Base-by-base conservation (phyloP, 92 coral and sea anemone genomes). In the Virgularia gustaviana region DNA sequence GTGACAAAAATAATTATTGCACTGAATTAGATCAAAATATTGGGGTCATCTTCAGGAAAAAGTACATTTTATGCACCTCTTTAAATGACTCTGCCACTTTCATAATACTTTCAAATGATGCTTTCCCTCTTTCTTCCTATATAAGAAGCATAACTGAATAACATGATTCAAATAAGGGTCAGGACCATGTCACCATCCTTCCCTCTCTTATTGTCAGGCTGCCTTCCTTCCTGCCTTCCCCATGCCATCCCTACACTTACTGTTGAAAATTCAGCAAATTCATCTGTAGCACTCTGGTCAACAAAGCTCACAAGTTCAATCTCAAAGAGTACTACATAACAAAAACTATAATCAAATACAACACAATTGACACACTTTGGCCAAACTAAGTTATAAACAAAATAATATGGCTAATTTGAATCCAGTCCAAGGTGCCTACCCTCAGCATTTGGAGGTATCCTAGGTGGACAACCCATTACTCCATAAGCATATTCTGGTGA, bases 241-340 rank as follows among this genome's bases (percentile, higher is more conserved):
- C 12, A 11, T 22, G 9, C 54, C n/a, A n/a, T n/a, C n/a, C n/a
- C n/a, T n/a, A n/a, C 34, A 72, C 73, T 2, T 35, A 90, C 97
- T 80, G 81, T 81, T 12, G 99, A 82, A 73, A 89, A 87, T 25
- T 88, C 75, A 30, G 81, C 88, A 47, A 76, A 82, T 27, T 89
- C 99, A 12, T 88, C 99, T 1, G 85, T 78, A 4, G 90, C 88
- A 13, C 81, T 87, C 78, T 88, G 89, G 76, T 94, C 96, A 11
- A 94, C 84, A 79, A 81, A 94, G 65, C 90, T 81, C 1, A 94
- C 76, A 41, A 94, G 78, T 54, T 94, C 99, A 63, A 94, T 83
- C 41, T 94, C 96, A 85, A 76, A 86, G n/a, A n/a, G n/a, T n/a
- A n/a, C n/a, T n/a, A n/a, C n/a, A n/a, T n/a, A n/a, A n/a, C n/a